Evolutionary conservation across 2,888 invertebrate species (phyloP), one percentile per base, ranked within the genome.

Genomic region (Phyllotreta cruciferae): DNA sequence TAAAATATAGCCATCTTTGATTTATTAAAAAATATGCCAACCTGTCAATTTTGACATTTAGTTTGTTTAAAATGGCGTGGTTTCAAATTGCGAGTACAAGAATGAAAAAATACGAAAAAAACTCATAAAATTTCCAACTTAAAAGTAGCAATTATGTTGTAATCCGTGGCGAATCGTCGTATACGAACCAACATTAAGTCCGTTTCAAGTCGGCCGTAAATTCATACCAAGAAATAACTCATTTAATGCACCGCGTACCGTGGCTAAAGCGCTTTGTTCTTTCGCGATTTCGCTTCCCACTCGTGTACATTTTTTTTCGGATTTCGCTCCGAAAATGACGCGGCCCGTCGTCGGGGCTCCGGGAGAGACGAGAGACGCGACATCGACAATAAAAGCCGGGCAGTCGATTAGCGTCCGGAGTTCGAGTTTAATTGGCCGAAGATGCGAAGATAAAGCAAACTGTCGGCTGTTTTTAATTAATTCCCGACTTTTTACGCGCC

Each of bases 181-280:
- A 60, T 60, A 64, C 50, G 57, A 53, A 47, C 61, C 54, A 52
- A 45, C 44, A 44, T 44, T 50, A 38, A 42, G 50, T 34, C 55
- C 36, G 56, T 62, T 47, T 56, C 60, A 56, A 44, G 53, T 36
- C 44, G 50, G 61, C 64, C 14, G 63, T 68, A 66, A 63, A 64
- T 62, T 62, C 66, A 45, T 68, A 60, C 63, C 64, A 60, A 66
- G 62, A 60, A 64, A 68, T 66, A 66, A 64, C 63, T 66, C 66
- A 62, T 68, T 68, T 62, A 56, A 63, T 66, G 53, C 60, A 66
- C 64, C 60, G 60, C 54, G 63, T 60, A 62, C 64, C 68, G 66
- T 68, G 53, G 57, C 66, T 66, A 66, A 68, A 61, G 37, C 55
- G 60, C 64, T 68, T 63, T 68, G 63, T 65, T 63, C 62, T 55